These are phyloP conservation scores for Ceraclea dissimilis DNA, from an alignment of 2,888 invertebrate species.

Conservation along the genomic window DNA sequence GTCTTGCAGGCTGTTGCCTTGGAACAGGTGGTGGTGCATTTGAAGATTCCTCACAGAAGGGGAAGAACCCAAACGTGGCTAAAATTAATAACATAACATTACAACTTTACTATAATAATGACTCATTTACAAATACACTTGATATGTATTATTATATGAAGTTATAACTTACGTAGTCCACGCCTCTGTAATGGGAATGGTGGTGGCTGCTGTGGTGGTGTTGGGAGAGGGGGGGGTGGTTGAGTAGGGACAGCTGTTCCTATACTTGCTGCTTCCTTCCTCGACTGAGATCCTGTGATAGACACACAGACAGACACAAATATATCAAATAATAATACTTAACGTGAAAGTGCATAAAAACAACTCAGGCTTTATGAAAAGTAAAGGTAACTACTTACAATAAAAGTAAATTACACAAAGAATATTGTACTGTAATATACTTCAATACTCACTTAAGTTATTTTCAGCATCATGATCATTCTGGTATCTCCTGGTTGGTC, in stretches of 20 bases:
- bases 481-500: slow-evolving; percentile 12
- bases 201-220: neutral
- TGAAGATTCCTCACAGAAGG: slow-evolving; percentile 7
- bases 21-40: slow-evolving; percentile 8
- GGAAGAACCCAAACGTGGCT: slow-evolving; percentile 6
- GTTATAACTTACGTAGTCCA: neutral
- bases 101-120: too few relatives aligned
- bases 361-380: too few relatives aligned
- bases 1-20: slow-evolving; percentile 10
- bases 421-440: too few relatives aligned
- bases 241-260: slow-evolving; percentile 7
- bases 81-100: neutral
- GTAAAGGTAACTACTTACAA: too few relatives aligned
- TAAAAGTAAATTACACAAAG: too few relatives aligned
- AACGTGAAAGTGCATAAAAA: too few relatives aligned
- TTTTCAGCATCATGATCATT: slow-evolving; percentile 9
- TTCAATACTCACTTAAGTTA: slow-evolving; percentile 5
- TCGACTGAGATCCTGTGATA: slow-evolving; percentile 9
- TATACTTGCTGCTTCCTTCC: slow-evolving; percentile 10
- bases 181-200: neutral
- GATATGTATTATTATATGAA: too few relatives aligned
- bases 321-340: neutral
- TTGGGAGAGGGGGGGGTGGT: slow-evolving; percentile 9
- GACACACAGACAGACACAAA: too few relatives aligned
- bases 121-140: too few relatives aligned